These are phyloP conservation scores for Acinonyx jubatus DNA, from an alignment of 2,113 vertebrate genomes.

Conservation along the genomic window DNA sequence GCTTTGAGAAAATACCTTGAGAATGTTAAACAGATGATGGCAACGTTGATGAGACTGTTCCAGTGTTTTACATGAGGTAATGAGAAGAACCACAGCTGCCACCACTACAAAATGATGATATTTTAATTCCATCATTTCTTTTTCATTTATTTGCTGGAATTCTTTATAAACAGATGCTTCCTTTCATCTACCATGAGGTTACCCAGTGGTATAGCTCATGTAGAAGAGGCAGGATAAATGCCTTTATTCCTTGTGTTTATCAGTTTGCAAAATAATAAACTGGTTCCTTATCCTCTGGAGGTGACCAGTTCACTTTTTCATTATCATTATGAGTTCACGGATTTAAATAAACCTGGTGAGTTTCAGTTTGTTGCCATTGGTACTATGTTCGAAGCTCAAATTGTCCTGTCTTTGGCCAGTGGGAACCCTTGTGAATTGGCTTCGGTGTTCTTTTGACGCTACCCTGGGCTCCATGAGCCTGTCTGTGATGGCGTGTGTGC, in stretches of 20 bases:
- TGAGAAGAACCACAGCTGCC: not conserved
- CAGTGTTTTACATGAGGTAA: not conserved
- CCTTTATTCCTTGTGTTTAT: not conserved
- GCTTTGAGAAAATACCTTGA: not conserved
- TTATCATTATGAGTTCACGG: not conserved
- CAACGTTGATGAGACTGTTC: not conserved
- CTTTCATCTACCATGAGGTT: not conserved
- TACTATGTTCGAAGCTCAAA: not conserved
- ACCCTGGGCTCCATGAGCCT: accelerated
- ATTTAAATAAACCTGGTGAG: not conserved
- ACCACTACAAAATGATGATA: not conserved
- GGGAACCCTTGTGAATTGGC: not conserved
- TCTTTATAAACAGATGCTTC: not conserved
- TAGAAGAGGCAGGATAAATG: not conserved
- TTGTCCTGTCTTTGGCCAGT: not conserved
- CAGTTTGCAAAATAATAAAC: not conserved
- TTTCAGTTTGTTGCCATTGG: not conserved
- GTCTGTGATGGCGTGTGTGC: not conserved
- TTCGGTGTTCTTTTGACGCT: not conserved
- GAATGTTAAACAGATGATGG: not conserved
- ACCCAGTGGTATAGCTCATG: not conserved
- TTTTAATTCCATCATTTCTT: not conserved
- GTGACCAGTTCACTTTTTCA: not conserved
- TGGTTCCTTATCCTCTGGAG: not conserved
- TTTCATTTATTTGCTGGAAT: slow-evolving; percentile 11